A percentile compares a stretch with the other conserved stretches of the same genome.
phyloP scores from a whole-genome alignment of 2,113 vertebrate genomes.

The Ailuropoda melanoleuca region DNA sequence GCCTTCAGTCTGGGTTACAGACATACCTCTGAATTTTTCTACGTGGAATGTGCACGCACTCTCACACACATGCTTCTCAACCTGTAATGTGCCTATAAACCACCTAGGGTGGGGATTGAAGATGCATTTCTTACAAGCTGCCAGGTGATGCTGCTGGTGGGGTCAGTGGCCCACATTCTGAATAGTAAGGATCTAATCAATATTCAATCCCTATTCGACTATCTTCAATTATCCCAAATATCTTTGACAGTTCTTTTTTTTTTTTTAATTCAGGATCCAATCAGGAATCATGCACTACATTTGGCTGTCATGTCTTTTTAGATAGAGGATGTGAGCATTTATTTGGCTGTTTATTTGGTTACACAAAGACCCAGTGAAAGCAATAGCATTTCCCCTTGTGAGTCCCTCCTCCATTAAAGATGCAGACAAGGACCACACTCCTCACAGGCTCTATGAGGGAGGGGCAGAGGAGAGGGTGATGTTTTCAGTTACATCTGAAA shows the following conservation, averaged over 20 bases:
- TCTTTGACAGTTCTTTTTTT: neutral
- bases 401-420: neutral
- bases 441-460: neutral
- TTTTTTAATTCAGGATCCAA: neutral
- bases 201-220: neutral
- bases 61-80: neutral
- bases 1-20: neutral
- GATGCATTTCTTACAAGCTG: neutral
- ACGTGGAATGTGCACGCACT: neutral
- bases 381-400: neutral
- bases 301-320: neutral
- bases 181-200: neutral
- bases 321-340: neutral
- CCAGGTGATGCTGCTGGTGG: neutral
- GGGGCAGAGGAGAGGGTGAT: neutral
- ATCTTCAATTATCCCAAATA: neutral
- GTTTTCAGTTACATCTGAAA: neutral
- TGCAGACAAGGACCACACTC: neutral
- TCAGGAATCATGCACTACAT: neutral
- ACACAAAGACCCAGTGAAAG: conserved; percentile 9
- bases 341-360: neutral
- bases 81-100: neutral
- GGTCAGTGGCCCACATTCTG: neutral
- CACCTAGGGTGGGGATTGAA: neutral
- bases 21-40: neutral